A percentile compares a stretch with the other conserved stretches of the same genome.
Evolutionary conservation across 2,888 invertebrate species (phyloP).

Genomic region (Frankliniella fusca): DNA sequence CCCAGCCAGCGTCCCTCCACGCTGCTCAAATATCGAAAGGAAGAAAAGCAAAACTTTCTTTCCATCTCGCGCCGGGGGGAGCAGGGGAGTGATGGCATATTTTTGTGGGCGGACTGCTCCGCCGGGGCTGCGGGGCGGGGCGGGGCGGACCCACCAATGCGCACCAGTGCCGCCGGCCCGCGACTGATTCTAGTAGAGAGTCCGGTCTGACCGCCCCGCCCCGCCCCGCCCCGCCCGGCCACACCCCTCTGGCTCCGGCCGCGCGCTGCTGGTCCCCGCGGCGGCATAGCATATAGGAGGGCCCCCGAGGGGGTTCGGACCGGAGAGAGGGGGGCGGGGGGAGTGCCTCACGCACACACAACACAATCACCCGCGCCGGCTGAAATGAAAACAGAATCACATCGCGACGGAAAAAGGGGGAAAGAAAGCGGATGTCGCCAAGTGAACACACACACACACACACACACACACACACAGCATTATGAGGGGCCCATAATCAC

Average conservation of each 20-base stretch:
- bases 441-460: background rate
- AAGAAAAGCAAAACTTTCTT: background rate
- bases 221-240: background rate
- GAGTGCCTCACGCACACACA: no score
- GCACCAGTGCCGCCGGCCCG: background rate
- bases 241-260: background rate
- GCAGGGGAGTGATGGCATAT: background rate
- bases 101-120: conserved; percentile 1
- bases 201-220: background rate
- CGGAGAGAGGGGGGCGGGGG: no score
- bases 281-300: no score
- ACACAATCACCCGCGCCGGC: no score
- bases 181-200: background rate
- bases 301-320: no score
- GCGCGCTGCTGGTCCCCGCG: background rate
- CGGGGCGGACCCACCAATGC: background rate
- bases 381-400: background rate
- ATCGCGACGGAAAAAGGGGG: background rate
- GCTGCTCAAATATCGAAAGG: background rate
- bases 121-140: no score
- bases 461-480: no score
- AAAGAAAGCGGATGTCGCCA: background rate
- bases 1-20: no score
- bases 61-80: background rate
- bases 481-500: no score